phyloP scores from a whole-genome alignment of 2,113 vertebrate species.

The Actenoides lindsayi region DNA sequence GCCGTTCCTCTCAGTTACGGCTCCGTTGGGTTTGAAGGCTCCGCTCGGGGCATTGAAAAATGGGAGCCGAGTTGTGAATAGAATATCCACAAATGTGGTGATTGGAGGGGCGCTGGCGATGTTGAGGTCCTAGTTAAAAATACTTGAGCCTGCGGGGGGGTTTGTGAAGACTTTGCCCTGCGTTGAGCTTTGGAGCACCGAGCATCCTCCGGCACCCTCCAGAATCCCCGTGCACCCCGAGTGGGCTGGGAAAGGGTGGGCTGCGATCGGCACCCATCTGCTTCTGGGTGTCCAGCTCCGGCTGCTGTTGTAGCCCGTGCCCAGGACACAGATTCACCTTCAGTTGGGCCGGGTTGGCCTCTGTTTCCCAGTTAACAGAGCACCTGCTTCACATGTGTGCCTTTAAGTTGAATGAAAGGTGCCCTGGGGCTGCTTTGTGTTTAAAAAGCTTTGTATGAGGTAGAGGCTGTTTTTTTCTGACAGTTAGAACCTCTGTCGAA shows the following conservation, averaged over 20 bases:
- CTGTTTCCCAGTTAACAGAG: not conserved
- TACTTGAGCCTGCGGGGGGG: rapidly evolving
- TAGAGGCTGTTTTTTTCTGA: not conserved
- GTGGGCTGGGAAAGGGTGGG: not conserved
- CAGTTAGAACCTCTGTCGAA: not conserved
- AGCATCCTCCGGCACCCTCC: not conserved
- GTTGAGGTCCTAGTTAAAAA: not conserved
- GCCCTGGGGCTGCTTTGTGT: not conserved
- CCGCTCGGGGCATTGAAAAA: not conserved
- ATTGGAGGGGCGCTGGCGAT: not conserved
- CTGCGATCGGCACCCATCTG: rapidly evolving
- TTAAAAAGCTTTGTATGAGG: not conserved
- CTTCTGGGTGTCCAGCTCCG: not conserved
- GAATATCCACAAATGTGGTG: rapidly evolving
- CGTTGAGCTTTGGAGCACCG: rapidly evolving
- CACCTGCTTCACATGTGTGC: not conserved
- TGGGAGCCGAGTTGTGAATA: not conserved
- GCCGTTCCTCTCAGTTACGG: rapidly evolving
- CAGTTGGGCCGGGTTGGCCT: not conserved
- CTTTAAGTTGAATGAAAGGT: not conserved
- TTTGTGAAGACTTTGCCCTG: not conserved
- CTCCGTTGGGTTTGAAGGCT: not conserved
- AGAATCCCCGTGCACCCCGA: rapidly evolving
- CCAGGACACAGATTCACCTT: not conserved
- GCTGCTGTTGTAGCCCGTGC: not conserved